Conservation (phyloP, 2,113 vertebrate species). For the Vulpes ferrilata region DNA sequence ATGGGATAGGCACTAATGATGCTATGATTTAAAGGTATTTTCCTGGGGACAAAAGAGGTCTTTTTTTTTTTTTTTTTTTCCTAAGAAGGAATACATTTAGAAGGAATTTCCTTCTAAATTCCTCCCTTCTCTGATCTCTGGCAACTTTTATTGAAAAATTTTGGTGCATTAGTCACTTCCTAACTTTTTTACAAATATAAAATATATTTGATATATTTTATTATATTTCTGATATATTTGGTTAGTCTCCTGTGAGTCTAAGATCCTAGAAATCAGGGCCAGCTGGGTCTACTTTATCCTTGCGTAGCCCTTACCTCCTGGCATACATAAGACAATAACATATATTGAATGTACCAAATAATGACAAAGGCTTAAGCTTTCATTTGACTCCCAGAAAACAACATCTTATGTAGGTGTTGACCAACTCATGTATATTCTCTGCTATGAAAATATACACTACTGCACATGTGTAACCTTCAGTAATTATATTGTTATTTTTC, state of each 20-base stretch:
- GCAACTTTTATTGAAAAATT: background rate
- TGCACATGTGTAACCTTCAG: background rate
- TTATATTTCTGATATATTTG: background rate
- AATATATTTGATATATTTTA: background rate
- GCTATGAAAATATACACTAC: background rate
- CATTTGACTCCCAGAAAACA: background rate
- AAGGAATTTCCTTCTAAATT: slow-evolving; percentile 26
- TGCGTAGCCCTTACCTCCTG: background rate
- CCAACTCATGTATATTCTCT: background rate
- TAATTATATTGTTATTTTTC: background rate
- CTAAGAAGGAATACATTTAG: background rate
- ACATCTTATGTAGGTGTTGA: background rate
- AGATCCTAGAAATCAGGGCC: background rate
- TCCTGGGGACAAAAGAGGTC: background rate
- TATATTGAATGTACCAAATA: background rate
- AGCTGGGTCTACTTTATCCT: background rate
- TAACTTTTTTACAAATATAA: background rate
- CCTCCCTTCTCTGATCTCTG: background rate
- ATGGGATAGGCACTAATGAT: background rate
- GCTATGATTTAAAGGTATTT: background rate
- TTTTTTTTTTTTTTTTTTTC: background rate
- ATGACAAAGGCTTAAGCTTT: background rate
- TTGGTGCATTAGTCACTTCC: background rate
- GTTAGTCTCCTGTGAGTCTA: background rate
- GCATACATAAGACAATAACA: background rate